phyloP scores from a whole-genome alignment of 2,888 invertebrate genomes.

The Bibio marci region DNA sequence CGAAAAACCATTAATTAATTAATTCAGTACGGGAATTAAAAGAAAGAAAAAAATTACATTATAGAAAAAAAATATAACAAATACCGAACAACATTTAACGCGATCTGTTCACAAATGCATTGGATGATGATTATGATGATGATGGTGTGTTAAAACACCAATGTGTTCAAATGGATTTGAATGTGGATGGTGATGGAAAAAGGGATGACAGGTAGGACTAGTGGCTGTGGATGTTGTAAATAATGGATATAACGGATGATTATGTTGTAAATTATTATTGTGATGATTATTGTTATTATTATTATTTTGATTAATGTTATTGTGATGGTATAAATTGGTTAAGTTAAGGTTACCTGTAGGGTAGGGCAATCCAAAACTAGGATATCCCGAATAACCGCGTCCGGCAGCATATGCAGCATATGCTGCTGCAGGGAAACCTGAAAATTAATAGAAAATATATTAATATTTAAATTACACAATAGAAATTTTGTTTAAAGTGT shows the following conservation, averaged over 20 bases:
- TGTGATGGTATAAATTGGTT: slow-evolving; percentile 19
- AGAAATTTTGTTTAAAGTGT: too few species aligned
- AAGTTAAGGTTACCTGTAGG: slow-evolving; percentile 71
- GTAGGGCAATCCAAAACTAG: slow-evolving; percentile 95
- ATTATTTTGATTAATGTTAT: slow-evolving; percentile 30
- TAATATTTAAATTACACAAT: too few species aligned
- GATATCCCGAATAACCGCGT: slow-evolving; percentile 93
- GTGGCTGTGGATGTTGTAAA: background rate
- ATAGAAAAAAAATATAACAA: too few species aligned
- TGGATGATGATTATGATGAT: slow-evolving; percentile 31
- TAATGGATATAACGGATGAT: slow-evolving; percentile 29
- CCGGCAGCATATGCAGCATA: slow-evolving; percentile 94
- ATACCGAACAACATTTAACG: too few species aligned
- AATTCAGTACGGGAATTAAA: too few species aligned
- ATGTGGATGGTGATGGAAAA: slow-evolving; percentile 29
- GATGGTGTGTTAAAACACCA: slow-evolving; percentile 7
- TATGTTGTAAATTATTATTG: slow-evolving; percentile 18
- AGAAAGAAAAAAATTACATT: too few species aligned
- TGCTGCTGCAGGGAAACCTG: slow-evolving; percentile 89
- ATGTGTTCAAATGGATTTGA: slow-evolving; percentile 9
- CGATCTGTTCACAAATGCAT: slow-evolving; percentile 65
- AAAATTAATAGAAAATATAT: slow-evolving; percentile 12
- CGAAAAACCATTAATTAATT: too few species aligned
- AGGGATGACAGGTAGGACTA: slow-evolving; percentile 45
- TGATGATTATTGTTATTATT: slow-evolving; percentile 30